Conservation (phyloP, 2,797 vertebrate genomes). For the Alcedo atthis region DNA sequence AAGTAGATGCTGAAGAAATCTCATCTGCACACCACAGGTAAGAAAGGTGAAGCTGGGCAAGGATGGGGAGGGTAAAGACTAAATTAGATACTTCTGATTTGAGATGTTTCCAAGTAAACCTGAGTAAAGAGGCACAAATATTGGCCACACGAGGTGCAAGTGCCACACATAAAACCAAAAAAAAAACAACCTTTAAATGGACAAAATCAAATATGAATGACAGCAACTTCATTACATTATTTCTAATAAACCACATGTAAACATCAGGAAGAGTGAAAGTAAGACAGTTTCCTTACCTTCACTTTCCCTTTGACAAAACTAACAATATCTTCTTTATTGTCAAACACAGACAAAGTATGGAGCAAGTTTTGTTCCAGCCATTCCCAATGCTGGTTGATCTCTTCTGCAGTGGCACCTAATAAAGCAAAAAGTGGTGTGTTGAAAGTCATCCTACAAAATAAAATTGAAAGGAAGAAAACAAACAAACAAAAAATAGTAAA, state of each 20-base stretch:
- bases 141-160: neutral
- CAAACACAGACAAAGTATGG: slow-evolving; percentile 93
- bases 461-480: neutral
- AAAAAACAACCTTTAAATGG: neutral
- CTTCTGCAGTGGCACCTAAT: slow-evolving; percentile 89
- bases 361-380: slow-evolving; percentile 95
- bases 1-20: neutral
- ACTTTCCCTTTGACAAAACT: slow-evolving; percentile 96
- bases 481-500: neutral
- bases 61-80: neutral
- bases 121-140: neutral
- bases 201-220: neutral
- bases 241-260: neutral
- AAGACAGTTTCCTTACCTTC: slow-evolving; percentile 80
- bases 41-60: neutral
- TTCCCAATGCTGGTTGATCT: slow-evolving; percentile 94
- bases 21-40: neutral
- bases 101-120: neutral
- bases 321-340: slow-evolving; percentile 94
- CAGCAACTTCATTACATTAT: neutral
- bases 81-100: neutral
- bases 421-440: slow-evolving; percentile 5
- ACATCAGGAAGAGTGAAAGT: neutral
- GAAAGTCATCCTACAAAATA: neutral
- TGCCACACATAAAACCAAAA: neutral